Evolutionary conservation across 2,888 invertebrate genomes (phyloP), one percentile per base, ranked within the genome.

Genomic region (Calameuta pallipes): DNA sequence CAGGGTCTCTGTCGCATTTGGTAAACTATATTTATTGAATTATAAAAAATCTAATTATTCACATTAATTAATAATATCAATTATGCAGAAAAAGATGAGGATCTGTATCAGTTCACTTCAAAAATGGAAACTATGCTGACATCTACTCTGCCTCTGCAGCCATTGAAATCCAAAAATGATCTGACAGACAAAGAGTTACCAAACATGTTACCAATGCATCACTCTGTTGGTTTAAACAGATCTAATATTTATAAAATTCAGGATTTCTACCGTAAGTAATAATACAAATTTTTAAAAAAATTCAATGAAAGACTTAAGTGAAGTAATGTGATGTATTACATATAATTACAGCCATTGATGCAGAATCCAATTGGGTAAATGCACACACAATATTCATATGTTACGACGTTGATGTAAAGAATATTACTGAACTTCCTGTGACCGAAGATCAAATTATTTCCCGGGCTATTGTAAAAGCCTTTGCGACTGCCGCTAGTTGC

Each of bases 321-420:
- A 41, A 76, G 75, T 56, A 41, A 74, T 77, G 35, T 69, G 12
- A n/a, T 75, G 30, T 79, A 36, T 36, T 36, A 12, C 12, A 36
- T 36, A 31, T 77, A n/a, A 78, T 79, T 91, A 81, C 88, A 95
- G 95, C 95, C 71, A 90, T 95, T 75, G 90, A 88, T 37, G 86
- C 91, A 69, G 91, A 87, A 74, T 90, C 93, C 0, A 89, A 85
- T n/a, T 91, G 93, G 85, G 92, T 90, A 78, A 94, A 95, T 89
- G 94, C 96, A 0, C 98, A 98, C 87, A 98, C 97, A 41, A 93
- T 97, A 34, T 94, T 97, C 90, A 91, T 96, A n/a, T 94, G 95
- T 87, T 95, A 94, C 87, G 94, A 96, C 87, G 93, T 94, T 35
- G 92, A 94, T 89, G 95, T 96, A 0, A 92, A 91, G 85, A 97